Base-by-base conservation (phyloP, 2,797 vertebrate genomes). In the Setipinna tenuifilis region DNA sequence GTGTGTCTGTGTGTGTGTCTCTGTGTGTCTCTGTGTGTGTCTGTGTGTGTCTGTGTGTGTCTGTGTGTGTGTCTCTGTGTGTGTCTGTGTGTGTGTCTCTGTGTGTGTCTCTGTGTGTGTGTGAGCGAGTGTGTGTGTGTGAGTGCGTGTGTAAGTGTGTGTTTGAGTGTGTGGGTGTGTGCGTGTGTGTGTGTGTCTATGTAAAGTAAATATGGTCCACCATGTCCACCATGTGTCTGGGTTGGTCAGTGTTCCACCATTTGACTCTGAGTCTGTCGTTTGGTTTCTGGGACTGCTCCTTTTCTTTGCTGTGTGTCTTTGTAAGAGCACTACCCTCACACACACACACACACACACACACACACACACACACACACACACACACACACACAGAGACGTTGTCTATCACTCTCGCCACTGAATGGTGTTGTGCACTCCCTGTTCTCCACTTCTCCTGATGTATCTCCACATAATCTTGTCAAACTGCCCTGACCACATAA, bases 61-160 rank as follows among this genome's bases (percentile, higher is more conserved):
- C 2, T 41, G 35, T 41, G 35, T 41, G 35, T 41, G 35, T 41
- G 35, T 41, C n/a, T n/a, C n/a, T n/a, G n/a, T n/a, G n/a, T n/a
- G 35, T 41, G 35, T 41, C n/a, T 41, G 35, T 41, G 35, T 41
- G 35, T 41, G 35, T 41, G 35, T 41, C n/a, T n/a, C n/a, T n/a
- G 35, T 41, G 35, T 41, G 35, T 41, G 35, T 41, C 2, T 41
- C 2, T 41, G 35, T 41, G 35, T 41, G 35, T 41, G 35, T 41
- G 35, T 41, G 35, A 68, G 14, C 23, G 11, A 48, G 35, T 71
- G 44, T 35, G 57, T 82, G 28, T 85, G 80, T 78, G 46, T 35
- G 75, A 83, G 28, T n/a, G 75, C 71, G 84, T 85, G 80, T 82
- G 35, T 82, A 80, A 82, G 80, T 85, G 57, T 85, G 83, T 65